Percentiles rank a stretch among this genome's conserved stretches.
Conservation (phyloP, 2,797 vertebrate species). For the Peromyscus eremicus region DNA sequence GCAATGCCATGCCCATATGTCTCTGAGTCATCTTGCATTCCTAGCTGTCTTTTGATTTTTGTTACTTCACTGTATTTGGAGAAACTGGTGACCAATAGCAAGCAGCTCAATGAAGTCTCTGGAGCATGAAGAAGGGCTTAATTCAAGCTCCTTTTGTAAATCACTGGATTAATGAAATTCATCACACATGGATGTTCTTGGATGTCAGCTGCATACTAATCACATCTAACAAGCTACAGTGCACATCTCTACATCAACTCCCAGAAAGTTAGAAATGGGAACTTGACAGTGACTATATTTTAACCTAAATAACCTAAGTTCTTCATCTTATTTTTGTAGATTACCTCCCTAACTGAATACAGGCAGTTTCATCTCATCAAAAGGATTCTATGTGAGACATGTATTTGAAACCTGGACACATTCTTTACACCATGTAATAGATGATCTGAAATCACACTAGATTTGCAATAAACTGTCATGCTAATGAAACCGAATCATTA, state of each 20-base stretch:
- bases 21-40: slow-evolving; percentile 51
- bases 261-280: slow-evolving; percentile 23
- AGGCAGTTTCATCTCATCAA: slow-evolving; percentile 28
- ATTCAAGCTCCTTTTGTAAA: slow-evolving; percentile 68
- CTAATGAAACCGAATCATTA: background rate
- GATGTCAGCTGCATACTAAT: slow-evolving; percentile 72
- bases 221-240: slow-evolving; percentile 36
- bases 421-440: slow-evolving; percentile 43
- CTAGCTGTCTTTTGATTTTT: slow-evolving; percentile 46
- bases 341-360: background rate
- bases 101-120: slow-evolving; percentile 19
- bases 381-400: slow-evolving; percentile 33
- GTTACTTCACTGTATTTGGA: slow-evolving; percentile 35
- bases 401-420: slow-evolving; percentile 49
- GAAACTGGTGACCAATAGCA: slow-evolving; percentile 55
- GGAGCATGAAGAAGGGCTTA: slow-evolving; percentile 68
- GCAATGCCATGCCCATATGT: slow-evolving; percentile 3
- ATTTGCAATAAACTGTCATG: slow-evolving; percentile 56
- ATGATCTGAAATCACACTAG: slow-evolving; percentile 26
- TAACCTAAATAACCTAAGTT: slow-evolving; percentile 5
- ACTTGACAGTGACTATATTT: slow-evolving; percentile 38
- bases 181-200: background rate
- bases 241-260: background rate
- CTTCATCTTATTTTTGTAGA: slow-evolving; percentile 66
- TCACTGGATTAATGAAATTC: slow-evolving; percentile 62